Base-by-base conservation (phyloP, 2,113 vertebrate species). In the Carassius auratus region DNA sequence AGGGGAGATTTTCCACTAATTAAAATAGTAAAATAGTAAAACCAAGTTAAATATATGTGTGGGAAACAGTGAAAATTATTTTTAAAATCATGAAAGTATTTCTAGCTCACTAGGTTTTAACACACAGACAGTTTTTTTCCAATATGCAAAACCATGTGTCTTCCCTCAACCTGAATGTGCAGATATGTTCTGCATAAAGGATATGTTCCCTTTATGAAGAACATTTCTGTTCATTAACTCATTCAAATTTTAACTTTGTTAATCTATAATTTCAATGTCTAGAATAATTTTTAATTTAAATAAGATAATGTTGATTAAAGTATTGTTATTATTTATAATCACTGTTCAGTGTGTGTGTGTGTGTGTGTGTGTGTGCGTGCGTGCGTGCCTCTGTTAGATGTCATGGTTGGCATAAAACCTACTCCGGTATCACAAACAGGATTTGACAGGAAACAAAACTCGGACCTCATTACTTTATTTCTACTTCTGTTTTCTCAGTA, bases 401-500 rank as follows among this genome's bases (percentile, higher is more conserved):
- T 8, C 2, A 69, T 2, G 45, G 45, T 48, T 33, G 26, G 6
- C 30, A 36, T 69, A 19, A 38, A 73, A 42, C 9, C 36, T 42
- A 73, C 36, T 38, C 15, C 1, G 66, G 9, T 6, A 73, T 42
- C 36, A 42, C 2, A 73, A 73, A 73, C n/a, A 12, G 45, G 17
- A 73, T 73, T n/a, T 45, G 17, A n/a, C 19, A 6, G 17, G 38
- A 73, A 45, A 9, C 17, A 73, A 42, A 36, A 19, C 66, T 69
- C 21, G n/a, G n/a, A 4, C 5, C n/a, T 76, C 42, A 52, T 52
- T 76, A 14, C 12, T 77, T 55, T 26, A 59, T 57, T 8, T 59
- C 0, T 21, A 4, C 42, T 26, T 79, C n/a, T 80, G 13, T 75
- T 50, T 71, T 66, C 66, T 0, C 87, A 99, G 98, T 88, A 96